Conservation (phyloP, 2,888 invertebrate species). For the Mycalesis mineus region DNA sequence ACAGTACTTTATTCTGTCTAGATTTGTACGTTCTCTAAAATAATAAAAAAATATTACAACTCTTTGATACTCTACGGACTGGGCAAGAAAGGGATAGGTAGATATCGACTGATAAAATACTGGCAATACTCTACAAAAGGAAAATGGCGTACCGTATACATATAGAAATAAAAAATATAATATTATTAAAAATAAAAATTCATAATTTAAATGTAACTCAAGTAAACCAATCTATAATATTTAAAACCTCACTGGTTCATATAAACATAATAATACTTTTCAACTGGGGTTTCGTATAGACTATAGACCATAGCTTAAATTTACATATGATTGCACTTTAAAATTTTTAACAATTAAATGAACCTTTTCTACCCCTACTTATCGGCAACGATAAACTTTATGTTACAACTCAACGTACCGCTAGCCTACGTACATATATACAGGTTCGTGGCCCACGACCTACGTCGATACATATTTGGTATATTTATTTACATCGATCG, state of each 20-base stretch:
- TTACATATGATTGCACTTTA: slow-evolving; percentile 75
- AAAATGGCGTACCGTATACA: slow-evolving; percentile 50
- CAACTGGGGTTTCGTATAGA: slow-evolving; percentile 68
- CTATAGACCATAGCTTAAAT: slow-evolving; percentile 65
- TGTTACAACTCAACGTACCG: slow-evolving; percentile 43
- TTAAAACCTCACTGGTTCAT: slow-evolving; percentile 74
- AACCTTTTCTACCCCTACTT: slow-evolving; percentile 46
- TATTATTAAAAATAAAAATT: slow-evolving; percentile 69
- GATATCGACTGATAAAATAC: slow-evolving; percentile 4
- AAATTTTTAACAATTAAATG: slow-evolving; percentile 67
- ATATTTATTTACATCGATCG: slow-evolving; percentile 72
- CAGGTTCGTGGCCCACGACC: slow-evolving; percentile 49
- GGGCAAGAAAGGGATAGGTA: slow-evolving; percentile 26
- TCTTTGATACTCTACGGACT: slow-evolving; percentile 24
- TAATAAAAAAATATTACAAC: slow-evolving; percentile 46
- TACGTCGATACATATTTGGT: slow-evolving; percentile 71
- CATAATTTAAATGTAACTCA: slow-evolving; percentile 74
- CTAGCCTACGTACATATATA: slow-evolving; percentile 62
- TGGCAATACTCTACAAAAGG: neutral
- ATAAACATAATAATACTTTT: slow-evolving; percentile 79
- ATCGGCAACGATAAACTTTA: slow-evolving; percentile 50
- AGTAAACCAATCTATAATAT: slow-evolving; percentile 74
- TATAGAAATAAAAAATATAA: slow-evolving; percentile 68
- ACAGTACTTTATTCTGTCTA: slow-evolving; percentile 52
- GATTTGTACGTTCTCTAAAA: slow-evolving; percentile 72